Conservation (phyloP, 1,140 invertebrate species). For the Ips nitidus region DNA sequence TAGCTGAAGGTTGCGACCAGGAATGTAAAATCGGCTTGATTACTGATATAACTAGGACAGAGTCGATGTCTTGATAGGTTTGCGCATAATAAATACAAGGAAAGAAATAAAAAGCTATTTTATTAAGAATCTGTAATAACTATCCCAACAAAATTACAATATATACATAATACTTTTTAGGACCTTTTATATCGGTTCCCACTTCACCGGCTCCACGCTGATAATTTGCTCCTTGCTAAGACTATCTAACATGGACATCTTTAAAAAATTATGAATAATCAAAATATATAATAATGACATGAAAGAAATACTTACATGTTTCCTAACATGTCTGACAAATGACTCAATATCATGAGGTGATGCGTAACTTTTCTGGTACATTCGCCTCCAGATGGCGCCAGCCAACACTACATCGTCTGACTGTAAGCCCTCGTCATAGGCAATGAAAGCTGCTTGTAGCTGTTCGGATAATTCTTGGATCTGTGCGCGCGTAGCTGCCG, state of each 20-base stretch:
- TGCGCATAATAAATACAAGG: not conserved
- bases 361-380: conserved; percentile 66
- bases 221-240: conserved; percentile 31
- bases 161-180: conserved; percentile 7
- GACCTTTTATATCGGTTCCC: conserved; percentile 25
- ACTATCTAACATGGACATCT: conserved; percentile 33
- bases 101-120: not conserved
- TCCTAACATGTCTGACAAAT: conserved; percentile 70
- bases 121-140: not conserved
- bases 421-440: conserved; percentile 83
- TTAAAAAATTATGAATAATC: conserved; percentile 19
- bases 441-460: conserved; percentile 79
- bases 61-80: conserved; percentile 10
- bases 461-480: conserved; percentile 67
- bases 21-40: conserved; percentile 24
- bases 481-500: conserved; percentile 59
- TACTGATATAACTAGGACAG: conserved; percentile 25
- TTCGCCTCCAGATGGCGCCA: conserved; percentile 78
- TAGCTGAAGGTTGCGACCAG: conserved; percentile 30
- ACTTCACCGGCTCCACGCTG: conserved; percentile 26
- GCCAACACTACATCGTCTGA: conserved; percentile 74
- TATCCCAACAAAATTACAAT: conserved; percentile 7
- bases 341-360: conserved; percentile 65
- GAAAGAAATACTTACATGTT: conserved; percentile 59
- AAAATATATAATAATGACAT: not conserved